Base-by-base conservation (phyloP, 1,140 invertebrate genomes). In the Polyergus mexicanus region DNA sequence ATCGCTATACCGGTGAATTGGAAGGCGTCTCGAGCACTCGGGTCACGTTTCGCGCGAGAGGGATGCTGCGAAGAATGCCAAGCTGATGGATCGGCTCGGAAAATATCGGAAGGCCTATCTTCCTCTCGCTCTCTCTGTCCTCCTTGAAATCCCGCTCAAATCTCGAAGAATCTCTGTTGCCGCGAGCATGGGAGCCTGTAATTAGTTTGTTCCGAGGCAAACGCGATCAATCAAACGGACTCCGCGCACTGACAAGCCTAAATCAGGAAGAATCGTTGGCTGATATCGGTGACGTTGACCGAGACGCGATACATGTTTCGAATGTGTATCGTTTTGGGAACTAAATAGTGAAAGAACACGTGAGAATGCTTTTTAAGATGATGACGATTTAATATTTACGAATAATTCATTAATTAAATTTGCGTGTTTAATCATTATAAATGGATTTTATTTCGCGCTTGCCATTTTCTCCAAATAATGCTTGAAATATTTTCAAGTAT, bases 61-160 rank as follows among this genome's bases (percentile, higher is more conserved):
- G 51, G 56, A 66, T 66, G 58, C 41, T 65, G 41, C 44, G 60
- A 77, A 63, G 66, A 87, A 83, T 83, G 78, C 54, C 66, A 60
- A 83, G 84, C 11, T 88, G 88, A 90, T 88, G 58, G 72, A 90
- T 80, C 71, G 71, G 38, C 35, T 32, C 11, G 38, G 77, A 80
- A 81, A 85, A 80, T 66, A 62, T 10, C 58, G 41, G 84, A 81
- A 60, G 74, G 84, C 62, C 74, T 69, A 51, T 25, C 19, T 25
- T 22, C 51, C 69, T n/a, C 35, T 54, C 63, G 2, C 28, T 11
- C 44, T 13, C 13, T 6, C 47, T 51, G 0, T 32, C 47, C 47
- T 47, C 0, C 44, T 47, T 13, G 13, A 35, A 75, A 71, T 41
- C 19, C 56, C 16, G 44, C 72, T 41, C 16, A 60, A 89, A 81